Base-by-base conservation (phyloP, 1,140 invertebrate species). In the Maconellicoccus hirsutus region DNA sequence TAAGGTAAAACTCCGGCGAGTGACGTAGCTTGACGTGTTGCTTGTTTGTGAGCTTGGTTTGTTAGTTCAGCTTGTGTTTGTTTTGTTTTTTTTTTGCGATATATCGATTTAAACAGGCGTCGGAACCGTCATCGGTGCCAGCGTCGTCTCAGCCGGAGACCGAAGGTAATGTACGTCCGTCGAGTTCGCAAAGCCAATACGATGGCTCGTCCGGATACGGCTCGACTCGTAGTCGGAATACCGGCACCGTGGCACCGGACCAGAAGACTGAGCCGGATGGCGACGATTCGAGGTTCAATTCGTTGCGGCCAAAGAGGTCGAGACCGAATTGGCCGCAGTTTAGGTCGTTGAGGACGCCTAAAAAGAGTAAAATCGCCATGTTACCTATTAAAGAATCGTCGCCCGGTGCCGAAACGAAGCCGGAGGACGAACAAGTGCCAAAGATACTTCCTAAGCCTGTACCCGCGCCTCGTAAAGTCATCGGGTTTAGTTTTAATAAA, bases 1-100 rank as follows among this genome's bases (percentile, higher is more conserved):
- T 80, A 94, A 94, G 88, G 92, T 94, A 86, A 81, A 78, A 74
- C 22, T 3, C 8, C 22, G 23, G 4, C 66, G 22, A 69, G 4
- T 23, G 23, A 69, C 23, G 29, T 33, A 33, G 29, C 29, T 33
- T 6, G 3, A 12, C 12, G 29, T 33, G 29, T 33, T 33, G 29
- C 29, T 52, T 52, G 42, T 8, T 52, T 52, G 6, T 38, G 33
- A 6, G 42, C n/a, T 14, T 52, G 42, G 42, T 16, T 52, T 52
- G 42, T 8, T 26, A 26, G 61, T 66, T 66, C n/a, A 3, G 21
- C 61, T 23, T 66, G 3, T 66, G 19, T 66, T 59, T 59, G 52
- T 59, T 59, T 6, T 59, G 16, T 7, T 59, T n/a, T 4, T 6
- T 22, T n/a, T n/a, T n/a, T n/a, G n/a, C n/a, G n/a, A n/a, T n/a